Evolutionary conservation across 2,113 vertebrate species (phyloP).

Genomic region (Lepus europaeus): DNA sequence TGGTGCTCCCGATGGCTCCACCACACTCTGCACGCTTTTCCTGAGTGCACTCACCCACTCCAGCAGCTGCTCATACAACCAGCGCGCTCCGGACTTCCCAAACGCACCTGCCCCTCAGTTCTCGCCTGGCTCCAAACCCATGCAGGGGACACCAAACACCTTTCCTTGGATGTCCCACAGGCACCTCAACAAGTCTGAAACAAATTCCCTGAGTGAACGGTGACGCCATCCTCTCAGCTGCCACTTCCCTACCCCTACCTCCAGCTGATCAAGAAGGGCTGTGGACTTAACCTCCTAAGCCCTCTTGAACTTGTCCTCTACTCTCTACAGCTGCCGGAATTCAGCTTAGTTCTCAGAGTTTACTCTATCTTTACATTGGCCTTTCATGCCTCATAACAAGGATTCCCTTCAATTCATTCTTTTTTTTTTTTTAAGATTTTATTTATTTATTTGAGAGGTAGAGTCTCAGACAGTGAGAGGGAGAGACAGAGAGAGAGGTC

Average conservation of each 20-base stretch:
- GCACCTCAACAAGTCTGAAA: neutral
- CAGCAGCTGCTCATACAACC: neutral
- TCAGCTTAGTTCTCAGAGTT: neutral
- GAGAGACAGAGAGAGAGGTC: too few species aligned
- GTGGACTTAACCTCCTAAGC: neutral
- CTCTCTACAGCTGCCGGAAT: neutral
- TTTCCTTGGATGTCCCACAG: neutral
- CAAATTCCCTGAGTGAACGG: neutral
- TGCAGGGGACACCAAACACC: neutral
- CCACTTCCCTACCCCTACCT: neutral
- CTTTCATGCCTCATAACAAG: neutral
- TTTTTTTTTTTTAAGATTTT: neutral
- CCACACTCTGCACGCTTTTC: neutral
- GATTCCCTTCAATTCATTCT: neutral
- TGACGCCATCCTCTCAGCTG: neutral
- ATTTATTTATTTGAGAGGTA: too few species aligned
- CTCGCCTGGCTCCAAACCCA: neutral
- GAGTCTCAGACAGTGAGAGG: too few species aligned
- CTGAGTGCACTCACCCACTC: neutral
- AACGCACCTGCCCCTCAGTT: neutral
- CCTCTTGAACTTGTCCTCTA: neutral
- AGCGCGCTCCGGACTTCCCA: neutral
- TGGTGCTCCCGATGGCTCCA: neutral
- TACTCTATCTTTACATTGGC: neutral
- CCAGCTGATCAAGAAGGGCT: too few species aligned